Percentiles rank a stretch among this genome's conserved stretches.
Evolutionary conservation across 64 coral and sea anemone genomes (phyloP).

Genomic region (Montipora foliosa): DNA sequence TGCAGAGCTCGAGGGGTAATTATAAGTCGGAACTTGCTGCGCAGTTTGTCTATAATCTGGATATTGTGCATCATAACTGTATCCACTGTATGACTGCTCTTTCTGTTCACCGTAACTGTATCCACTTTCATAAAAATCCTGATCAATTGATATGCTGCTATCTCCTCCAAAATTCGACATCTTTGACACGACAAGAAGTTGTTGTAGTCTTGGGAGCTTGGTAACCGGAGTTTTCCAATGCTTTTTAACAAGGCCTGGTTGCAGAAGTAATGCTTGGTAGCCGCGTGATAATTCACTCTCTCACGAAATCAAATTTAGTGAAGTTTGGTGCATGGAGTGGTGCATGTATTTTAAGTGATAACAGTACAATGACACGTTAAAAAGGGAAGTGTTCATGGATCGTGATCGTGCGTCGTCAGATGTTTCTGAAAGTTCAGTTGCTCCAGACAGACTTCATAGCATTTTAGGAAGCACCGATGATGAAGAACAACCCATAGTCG

Average conservation of each 20-base stretch:
- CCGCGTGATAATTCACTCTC: not conserved
- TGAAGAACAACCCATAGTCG: conserved; percentile 77
- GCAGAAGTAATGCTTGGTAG: not conserved
- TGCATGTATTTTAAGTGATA: not conserved
- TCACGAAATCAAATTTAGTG: too few species aligned
- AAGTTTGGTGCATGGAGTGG: too few species aligned
- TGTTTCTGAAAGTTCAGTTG: conserved; percentile 7
- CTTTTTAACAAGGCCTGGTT: not conserved
- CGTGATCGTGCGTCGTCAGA: not conserved
- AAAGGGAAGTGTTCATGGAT: not conserved
- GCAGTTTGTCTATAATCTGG: conserved; percentile 66
- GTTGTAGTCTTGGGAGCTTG: conserved; percentile 79
- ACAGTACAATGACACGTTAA: not conserved
- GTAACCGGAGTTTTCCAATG: not conserved
- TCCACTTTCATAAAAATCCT: conserved; percentile 93
- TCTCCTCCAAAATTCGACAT: conserved; percentile 87
- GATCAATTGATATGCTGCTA: conserved; percentile 81
- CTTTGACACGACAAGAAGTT: conserved; percentile 62
- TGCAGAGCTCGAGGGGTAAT: not conserved
- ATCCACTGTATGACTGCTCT: conserved; percentile 44
- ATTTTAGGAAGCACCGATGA: conserved; percentile 48
- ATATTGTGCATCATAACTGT: conserved; percentile 43
- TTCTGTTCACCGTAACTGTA: conserved; percentile 77
- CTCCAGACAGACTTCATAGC: not conserved
- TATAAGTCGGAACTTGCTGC: conserved; percentile 49